Percentiles rank a stretch among this genome's conserved stretches.
Evolutionary conservation across 2,888 invertebrate genomes (phyloP).

Genomic region (Tillus elongatus): DNA sequence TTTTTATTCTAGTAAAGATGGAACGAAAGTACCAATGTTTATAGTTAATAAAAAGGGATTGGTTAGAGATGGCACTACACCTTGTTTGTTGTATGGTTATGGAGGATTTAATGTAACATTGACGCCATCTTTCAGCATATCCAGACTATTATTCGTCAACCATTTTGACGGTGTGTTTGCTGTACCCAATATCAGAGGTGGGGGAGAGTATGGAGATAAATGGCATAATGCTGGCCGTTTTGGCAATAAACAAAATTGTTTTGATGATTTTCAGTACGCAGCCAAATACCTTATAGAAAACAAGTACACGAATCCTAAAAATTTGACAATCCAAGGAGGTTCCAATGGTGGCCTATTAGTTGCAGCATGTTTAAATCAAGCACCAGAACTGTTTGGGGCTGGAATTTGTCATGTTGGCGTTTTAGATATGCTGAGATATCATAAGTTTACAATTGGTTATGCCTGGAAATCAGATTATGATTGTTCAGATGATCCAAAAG

Average conservation of each 20-base stretch:
- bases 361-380: slow-evolving; percentile 88
- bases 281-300: slow-evolving; percentile 78
- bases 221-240: slow-evolving; percentile 94
- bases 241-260: slow-evolving; percentile 91
- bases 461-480: slow-evolving; percentile 97
- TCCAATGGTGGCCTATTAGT: slow-evolving; percentile 97
- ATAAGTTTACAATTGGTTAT: slow-evolving; percentile 96
- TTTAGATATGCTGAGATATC: slow-evolving; percentile 93
- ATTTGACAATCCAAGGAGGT: slow-evolving; percentile 84
- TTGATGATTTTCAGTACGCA: slow-evolving; percentile 91
- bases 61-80: slow-evolving; percentile 58
- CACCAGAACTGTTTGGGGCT: slow-evolving; percentile 89
- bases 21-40: slow-evolving; percentile 93
- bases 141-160: slow-evolving; percentile 79
- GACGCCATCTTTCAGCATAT: slow-evolving; percentile 82
- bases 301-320: slow-evolving; percentile 66
- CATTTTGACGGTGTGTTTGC: slow-evolving; percentile 83
- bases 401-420: slow-evolving; percentile 93
- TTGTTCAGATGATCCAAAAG: slow-evolving; percentile 73
- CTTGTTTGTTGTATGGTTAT: slow-evolving; percentile 89
- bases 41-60: slow-evolving; percentile 72
- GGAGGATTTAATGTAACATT: slow-evolving; percentile 94
- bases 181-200: slow-evolving; percentile 90
- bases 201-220: slow-evolving; percentile 96
- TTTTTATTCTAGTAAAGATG: slow-evolving; percentile 89